Evolutionary conservation across 2,797 vertebrate genomes (phyloP).

Genomic region (Periophthalmus magnuspinnatus): DNA sequence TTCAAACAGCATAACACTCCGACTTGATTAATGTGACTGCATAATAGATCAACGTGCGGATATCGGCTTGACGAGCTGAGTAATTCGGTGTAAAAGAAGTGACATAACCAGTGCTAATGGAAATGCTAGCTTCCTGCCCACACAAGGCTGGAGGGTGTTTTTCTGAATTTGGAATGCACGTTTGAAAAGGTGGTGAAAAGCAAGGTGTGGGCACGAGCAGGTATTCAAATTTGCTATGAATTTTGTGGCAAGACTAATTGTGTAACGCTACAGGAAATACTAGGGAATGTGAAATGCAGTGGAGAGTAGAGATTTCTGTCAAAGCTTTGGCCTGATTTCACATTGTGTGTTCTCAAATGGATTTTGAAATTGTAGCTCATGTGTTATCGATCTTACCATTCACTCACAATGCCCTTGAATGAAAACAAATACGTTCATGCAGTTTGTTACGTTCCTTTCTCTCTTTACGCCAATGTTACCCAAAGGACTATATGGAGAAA

Average conservation of each 20-base stretch:
- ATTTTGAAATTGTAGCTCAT: too few species aligned
- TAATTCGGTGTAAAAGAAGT: slow-evolving; percentile 11
- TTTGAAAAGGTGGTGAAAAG: slow-evolving; percentile 28
- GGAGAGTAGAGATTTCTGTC: background rate
- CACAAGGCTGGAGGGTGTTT: slow-evolving; percentile 9
- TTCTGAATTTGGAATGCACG: background rate
- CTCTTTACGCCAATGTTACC: background rate
- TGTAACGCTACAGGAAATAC: background rate
- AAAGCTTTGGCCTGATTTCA: too few species aligned
- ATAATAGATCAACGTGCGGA: slow-evolving; percentile 43
- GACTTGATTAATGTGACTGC: slow-evolving; percentile 59
- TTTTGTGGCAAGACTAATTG: background rate
- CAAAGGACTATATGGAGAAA: too few species aligned
- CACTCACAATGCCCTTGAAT: background rate
- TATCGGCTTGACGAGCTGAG: slow-evolving; percentile 35
- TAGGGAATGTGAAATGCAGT: background rate
- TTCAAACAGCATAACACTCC: slow-evolving; percentile 33
- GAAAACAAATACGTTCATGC: background rate
- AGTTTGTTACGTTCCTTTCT: background rate
- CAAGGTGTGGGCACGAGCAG: slow-evolving; percentile 6
- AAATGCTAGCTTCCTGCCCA: slow-evolving; percentile 6
- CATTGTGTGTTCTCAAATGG: too few species aligned
- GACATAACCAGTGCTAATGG: slow-evolving; percentile 10
- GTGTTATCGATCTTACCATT: too few species aligned
- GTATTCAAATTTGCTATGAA: background rate